These are phyloP conservation scores for Fopius arisanus DNA, from an alignment of 1,140 invertebrate species.

Conservation along the genomic window DNA sequence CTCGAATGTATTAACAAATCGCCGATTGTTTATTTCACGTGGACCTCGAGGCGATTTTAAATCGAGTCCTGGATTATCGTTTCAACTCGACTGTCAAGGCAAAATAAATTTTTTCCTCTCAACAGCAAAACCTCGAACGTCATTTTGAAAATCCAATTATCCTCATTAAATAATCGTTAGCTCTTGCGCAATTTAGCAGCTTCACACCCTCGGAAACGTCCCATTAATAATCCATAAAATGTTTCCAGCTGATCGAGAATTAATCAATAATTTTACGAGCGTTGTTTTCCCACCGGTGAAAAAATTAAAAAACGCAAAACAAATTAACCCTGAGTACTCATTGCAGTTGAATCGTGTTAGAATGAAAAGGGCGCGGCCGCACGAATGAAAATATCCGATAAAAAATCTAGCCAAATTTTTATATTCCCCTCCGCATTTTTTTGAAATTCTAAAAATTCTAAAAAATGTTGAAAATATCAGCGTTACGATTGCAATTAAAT, in stretches of 20 bases:
- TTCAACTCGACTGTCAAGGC: no score
- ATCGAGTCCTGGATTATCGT: no score
- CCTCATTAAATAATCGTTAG: neutral
- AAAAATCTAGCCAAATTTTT: no score
- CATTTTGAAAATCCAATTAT: neutral
- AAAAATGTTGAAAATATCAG: neutral
- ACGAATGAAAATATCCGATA: no score
- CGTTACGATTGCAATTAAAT: no score
- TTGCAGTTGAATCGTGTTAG: neutral
- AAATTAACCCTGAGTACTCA: neutral
- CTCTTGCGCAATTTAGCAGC: neutral
- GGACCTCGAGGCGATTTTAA: no score
- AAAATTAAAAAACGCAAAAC: neutral
- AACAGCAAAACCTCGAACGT: no score
- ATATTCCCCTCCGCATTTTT: no score
- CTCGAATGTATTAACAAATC: no score
- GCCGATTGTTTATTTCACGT: no score
- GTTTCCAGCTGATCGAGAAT: neutral
- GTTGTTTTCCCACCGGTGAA: constrained; percentile 36
- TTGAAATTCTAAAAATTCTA: constrained; percentile 26
- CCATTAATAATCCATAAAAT: neutral
- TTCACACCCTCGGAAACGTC: neutral
- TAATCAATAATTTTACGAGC: neutral
- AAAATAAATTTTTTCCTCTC: no score
- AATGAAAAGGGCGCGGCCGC: neutral